Conservation (phyloP, 2,113 vertebrate species). For the Indri indri region DNA sequence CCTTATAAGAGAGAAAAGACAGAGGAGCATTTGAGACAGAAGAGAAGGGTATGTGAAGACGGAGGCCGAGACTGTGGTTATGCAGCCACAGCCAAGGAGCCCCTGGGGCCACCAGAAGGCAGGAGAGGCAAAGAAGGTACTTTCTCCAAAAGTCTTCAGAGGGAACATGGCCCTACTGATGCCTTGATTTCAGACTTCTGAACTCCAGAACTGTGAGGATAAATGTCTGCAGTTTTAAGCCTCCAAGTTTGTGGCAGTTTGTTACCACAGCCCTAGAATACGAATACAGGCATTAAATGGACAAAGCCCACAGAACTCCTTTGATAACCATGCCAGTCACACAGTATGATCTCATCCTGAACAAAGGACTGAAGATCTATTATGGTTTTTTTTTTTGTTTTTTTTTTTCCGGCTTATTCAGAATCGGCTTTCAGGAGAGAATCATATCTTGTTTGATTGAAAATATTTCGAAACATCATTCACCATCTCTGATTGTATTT, state of each 20-base stretch:
- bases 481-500: not conserved
- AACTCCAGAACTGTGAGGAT: not conserved
- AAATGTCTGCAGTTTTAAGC: not conserved
- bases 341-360: not conserved
- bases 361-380: not conserved
- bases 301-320: not conserved
- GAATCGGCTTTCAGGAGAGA: not conserved
- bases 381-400: not conserved
- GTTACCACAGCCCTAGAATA: not conserved
- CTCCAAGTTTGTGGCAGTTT: not conserved
- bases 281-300: not conserved
- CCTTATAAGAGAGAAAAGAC: not conserved
- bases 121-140: not conserved
- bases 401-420: not conserved
- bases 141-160: not conserved
- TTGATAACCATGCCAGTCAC: not conserved
- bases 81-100: not conserved
- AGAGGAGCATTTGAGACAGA: not conserved
- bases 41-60: not conserved
- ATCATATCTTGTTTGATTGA: not conserved
- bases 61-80: not conserved
- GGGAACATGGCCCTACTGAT: fast-evolving
- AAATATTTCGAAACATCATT: not conserved
- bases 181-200: not conserved
- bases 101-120: not conserved